phyloP scores from a whole-genome alignment of 1,140 invertebrate genomes.

The Apis laboriosa region DNA sequence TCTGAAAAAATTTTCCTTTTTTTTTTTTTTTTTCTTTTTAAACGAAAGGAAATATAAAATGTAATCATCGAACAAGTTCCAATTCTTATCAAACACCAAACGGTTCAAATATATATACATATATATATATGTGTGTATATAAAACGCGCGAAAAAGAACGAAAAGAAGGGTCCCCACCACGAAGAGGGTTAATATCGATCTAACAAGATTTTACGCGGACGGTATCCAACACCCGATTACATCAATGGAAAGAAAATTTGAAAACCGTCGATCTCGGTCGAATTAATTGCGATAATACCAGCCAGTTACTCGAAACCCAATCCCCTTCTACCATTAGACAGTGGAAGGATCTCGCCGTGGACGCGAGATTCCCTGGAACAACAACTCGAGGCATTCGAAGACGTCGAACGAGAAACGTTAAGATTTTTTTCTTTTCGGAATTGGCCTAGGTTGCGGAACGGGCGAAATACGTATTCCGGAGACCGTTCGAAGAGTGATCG shows the following conservation, averaged over 20 bases:
- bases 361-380: slow-evolving; percentile 1
- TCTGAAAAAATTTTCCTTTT: no score
- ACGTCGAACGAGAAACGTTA: slow-evolving; percentile 14
- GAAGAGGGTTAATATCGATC: slow-evolving; percentile 4
- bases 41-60: no score
- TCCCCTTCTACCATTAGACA: not conserved
- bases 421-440: slow-evolving; percentile 58
- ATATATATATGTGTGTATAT: no score
- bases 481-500: slow-evolving; percentile 32
- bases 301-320: slow-evolving; percentile 29
- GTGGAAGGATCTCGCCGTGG: not conserved
- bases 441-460: slow-evolving; percentile 69
- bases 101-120: no score
- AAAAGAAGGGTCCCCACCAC: not conserved
- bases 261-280: slow-evolving; percentile 2
- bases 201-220: not conserved
- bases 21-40: no score
- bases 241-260: slow-evolving; percentile 16
- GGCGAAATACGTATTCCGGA: slow-evolving; percentile 55
- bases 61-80: no score
- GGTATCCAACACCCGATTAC: not conserved
- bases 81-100: no score
- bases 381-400: not conserved
- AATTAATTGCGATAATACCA: slow-evolving; percentile 28
- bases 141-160: no score